A percentile compares a stretch with the other conserved stretches of the same genome.
phyloP scores from a whole-genome alignment of 2,888 invertebrate species.

The Agrotis segetum region DNA sequence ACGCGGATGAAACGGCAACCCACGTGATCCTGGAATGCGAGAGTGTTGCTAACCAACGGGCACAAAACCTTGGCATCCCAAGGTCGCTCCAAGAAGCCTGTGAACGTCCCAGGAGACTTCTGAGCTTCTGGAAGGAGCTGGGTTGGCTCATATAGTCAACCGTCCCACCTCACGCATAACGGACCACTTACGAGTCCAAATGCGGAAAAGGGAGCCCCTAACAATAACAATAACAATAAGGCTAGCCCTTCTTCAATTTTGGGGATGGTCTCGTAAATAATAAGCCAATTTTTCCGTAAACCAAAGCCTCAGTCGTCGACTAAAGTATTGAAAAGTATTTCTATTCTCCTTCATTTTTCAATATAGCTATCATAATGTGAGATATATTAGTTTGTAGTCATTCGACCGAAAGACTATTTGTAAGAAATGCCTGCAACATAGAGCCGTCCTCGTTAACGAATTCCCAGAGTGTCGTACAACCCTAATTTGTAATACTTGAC shows the following conservation, averaged over 20 bases:
- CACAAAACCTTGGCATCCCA: too few relatives aligned
- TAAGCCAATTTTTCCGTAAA: too few relatives aligned
- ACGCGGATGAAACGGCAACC: too few relatives aligned
- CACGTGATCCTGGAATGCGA: too few relatives aligned
- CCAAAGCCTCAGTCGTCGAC: background rate
- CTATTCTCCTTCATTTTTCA: background rate
- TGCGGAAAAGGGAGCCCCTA: too few relatives aligned
- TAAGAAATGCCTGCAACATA: background rate
- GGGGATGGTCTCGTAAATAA: background rate
- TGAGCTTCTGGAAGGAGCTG: too few relatives aligned
- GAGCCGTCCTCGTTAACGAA: background rate
- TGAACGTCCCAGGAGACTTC: too few relatives aligned
- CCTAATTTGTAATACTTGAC: slow-evolving; percentile 74
- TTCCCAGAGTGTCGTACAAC: slow-evolving; percentile 47
- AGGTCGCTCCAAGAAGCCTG: too few relatives aligned
- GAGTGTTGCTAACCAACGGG: too few relatives aligned
- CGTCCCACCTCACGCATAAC: too few relatives aligned
- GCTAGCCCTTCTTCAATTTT: background rate
- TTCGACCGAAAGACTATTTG: slow-evolving; percentile 2
- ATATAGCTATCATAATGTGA: background rate
- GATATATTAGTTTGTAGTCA: background rate
- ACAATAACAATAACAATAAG: background rate
- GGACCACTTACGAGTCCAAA: too few relatives aligned
- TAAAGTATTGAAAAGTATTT: background rate
- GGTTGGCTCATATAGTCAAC: too few relatives aligned